Evolutionary conservation across 2,797 vertebrate genomes (phyloP), one percentile per base, ranked within the genome.

Genomic region (Lateolabrax maculatus): DNA sequence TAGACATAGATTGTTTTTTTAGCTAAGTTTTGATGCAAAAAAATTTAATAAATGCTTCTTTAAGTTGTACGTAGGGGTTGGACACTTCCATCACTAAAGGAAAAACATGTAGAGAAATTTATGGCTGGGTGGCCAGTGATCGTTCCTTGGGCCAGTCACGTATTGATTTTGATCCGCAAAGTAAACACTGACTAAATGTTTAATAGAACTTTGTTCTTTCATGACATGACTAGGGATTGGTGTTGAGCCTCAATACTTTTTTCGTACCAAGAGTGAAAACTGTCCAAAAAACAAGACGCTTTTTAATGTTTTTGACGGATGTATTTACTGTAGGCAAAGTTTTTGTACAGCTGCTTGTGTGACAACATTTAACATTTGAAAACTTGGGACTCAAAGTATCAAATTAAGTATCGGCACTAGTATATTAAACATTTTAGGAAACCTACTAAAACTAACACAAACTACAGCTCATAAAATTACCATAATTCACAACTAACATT

Each of bases 1-100:
- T 37, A 36, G 61, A 75, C 58, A 6, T 34, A 21, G 16, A 41
- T 77, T 66, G 58, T 11, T 68, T 79, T n/a, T 86, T 81, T 67
- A 74, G 58, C 46, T 71, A 13, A 51, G 57, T 52, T 79, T 23
- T 58, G 61, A 77, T 39, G 36, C 37, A 84, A 85, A 71, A 70
- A 41, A 46, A 52, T 67, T 25, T 31, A 36, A 16, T 71, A n/a
- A n/a, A n/a, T n/a, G n/a, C 27, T 15, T 41, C 7, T 65, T 67
- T 13, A 6, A 49, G 36, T 60, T 60, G 36, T 27, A 4, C 44
- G 34, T 1, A 31, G n/a, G 8, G 6, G 15, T 36, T 41, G 15
- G 34, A 63, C 19, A 56, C 4, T 53, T 58, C 1, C 5, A n/a
- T 67, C 43, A 43, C 36, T n/a, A 15, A 10, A 31, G 58, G 23